Conservation (phyloP, 2,113 vertebrate genomes). For the Phaethon lepturus region DNA sequence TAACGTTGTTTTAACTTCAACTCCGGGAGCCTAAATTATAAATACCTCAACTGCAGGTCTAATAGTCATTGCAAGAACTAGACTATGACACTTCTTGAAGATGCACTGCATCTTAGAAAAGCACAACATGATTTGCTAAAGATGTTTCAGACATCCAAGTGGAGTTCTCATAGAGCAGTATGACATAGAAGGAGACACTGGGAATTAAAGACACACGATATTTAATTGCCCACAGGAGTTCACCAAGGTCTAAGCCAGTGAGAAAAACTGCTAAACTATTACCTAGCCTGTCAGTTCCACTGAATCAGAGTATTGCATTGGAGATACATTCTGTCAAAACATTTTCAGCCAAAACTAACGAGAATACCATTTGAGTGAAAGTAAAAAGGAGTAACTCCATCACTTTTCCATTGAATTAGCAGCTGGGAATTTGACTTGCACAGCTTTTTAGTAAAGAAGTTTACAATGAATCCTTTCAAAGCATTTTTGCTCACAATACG, state of each 20-base stretch:
- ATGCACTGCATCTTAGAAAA: neutral
- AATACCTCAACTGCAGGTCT: neutral
- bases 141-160: neutral
- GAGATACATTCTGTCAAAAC: neutral
- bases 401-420: neutral
- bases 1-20: neutral
- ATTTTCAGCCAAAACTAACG: neutral
- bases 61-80: neutral
- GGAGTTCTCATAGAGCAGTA: neutral
- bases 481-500: neutral
- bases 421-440: neutral
- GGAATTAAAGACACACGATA: neutral
- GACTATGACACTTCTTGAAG: neutral
- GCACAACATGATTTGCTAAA: neutral
- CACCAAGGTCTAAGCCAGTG: neutral
- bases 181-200: neutral
- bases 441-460: neutral
- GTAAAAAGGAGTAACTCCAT: neutral
- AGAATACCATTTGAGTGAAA: neutral
- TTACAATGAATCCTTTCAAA: neutral
- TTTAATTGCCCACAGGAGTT: neutral
- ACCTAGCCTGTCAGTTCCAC: neutral
- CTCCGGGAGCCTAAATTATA: neutral
- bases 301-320: neutral
- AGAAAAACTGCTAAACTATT: neutral